These are phyloP conservation scores for Aphrophora alni DNA, from an alignment of 2,888 invertebrate genomes.

Conservation along the genomic window DNA sequence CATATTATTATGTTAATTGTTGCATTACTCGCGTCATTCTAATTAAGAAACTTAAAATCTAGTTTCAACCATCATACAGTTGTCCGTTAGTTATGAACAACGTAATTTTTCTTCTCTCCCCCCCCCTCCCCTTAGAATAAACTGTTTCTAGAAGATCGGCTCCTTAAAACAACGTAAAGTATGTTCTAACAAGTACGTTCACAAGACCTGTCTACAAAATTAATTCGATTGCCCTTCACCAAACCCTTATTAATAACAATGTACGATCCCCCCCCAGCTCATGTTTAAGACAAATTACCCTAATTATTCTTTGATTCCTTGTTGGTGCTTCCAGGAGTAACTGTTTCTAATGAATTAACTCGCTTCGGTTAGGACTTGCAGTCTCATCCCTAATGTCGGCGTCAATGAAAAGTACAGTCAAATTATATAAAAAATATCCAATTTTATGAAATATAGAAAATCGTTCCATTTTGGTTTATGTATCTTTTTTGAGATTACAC, in stretches of 20 bases:
- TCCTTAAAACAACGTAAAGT: not conserved
- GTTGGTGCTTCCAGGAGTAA: not conserved
- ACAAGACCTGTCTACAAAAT: not conserved
- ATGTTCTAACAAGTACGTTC: not conserved
- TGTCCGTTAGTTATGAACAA: not conserved
- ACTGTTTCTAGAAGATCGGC: not conserved
- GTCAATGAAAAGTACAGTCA: not conserved
- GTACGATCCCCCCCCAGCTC: too few species aligned
- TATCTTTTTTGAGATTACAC: too few species aligned
- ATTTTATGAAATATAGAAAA: too few species aligned
- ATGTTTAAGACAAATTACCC: not conserved
- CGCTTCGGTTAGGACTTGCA: not conserved
- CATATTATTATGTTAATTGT: too few species aligned
- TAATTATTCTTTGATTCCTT: not conserved
- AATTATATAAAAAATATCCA: too few species aligned
- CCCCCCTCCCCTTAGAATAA: not conserved
- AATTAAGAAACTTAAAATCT: too few species aligned
- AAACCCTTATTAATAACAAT: too few species aligned
- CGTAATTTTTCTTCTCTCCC: not conserved
- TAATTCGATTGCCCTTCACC: not conserved
- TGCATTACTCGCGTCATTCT: too few species aligned
- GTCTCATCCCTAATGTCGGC: not conserved
- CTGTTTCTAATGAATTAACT: not conserved
- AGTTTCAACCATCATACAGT: too few species aligned
- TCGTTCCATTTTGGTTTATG: too few species aligned